A percentile compares a stretch with the other conserved stretches of the same genome.
Conservation (phyloP, 2,797 vertebrate species). For the Podargus strigoides region DNA sequence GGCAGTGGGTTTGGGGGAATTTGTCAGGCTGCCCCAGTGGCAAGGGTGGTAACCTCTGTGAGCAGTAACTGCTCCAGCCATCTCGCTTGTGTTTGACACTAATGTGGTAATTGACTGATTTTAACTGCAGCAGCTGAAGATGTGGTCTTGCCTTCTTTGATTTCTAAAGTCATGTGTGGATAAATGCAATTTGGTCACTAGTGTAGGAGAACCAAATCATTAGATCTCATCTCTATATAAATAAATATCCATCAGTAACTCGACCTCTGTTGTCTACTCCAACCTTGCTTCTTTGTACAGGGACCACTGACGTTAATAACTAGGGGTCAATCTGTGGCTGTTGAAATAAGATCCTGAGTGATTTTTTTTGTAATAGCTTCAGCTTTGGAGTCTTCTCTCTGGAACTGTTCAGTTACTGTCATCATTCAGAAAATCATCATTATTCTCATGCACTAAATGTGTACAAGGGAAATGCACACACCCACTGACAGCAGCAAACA, state of each 20-base stretch:
- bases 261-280: background rate
- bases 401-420: background rate
- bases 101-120: background rate
- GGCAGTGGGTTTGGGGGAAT: background rate
- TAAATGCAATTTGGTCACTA: background rate
- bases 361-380: background rate
- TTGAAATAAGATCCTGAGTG: background rate
- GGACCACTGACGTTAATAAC: background rate
- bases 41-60: background rate
- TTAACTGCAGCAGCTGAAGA: background rate
- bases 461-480: background rate
- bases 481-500: background rate
- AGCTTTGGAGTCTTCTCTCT: background rate
- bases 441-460: background rate
- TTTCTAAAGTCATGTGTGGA: background rate
- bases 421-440: background rate
- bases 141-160: background rate
- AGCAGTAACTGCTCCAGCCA: background rate
- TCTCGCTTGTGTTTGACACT: background rate
- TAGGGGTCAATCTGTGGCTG: background rate
- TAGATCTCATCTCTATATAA: background rate
- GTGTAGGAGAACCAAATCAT: background rate
- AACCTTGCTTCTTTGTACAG: background rate
- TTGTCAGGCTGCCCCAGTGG: background rate
- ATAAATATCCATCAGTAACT: conserved; percentile 12